These are phyloP conservation scores for Misgurnus anguillicaudatus DNA, from an alignment of 2,113 vertebrate species.

Conservation along the genomic window DNA sequence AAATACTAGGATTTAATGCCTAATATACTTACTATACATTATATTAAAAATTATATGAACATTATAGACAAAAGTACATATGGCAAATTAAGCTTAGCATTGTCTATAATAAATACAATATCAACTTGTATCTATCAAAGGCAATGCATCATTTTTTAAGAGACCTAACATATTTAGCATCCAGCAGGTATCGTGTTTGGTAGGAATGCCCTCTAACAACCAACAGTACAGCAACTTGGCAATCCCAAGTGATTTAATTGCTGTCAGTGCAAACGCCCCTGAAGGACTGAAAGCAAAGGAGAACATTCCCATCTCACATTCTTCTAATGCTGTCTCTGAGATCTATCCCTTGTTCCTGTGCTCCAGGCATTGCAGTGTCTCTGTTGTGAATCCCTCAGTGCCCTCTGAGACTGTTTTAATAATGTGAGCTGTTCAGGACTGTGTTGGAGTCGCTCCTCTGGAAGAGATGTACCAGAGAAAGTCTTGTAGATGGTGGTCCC, in stretches of 20 bases:
- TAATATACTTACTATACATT: too few relatives aligned
- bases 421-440: background rate
- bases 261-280: background rate
- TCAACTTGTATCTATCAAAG: too few relatives aligned
- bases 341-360: background rate
- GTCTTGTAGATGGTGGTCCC: constrained; percentile 1
- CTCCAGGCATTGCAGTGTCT: constrained; percentile 17
- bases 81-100: too few relatives aligned
- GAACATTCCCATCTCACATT: constrained; percentile 9
- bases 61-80: too few relatives aligned
- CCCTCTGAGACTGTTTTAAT: constrained; percentile 26
- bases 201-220: background rate
- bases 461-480: background rate
- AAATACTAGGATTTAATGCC: too few relatives aligned
- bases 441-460: background rate
- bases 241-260: background rate
- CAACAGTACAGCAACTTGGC: background rate
- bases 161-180: too few relatives aligned
- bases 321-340: constrained; percentile 13
- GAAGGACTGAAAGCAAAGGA: background rate
- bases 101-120: too few relatives aligned
- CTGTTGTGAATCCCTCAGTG: background rate
- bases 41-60: too few relatives aligned
- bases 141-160: too few relatives aligned
- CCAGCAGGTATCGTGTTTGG: background rate